A percentile compares a stretch with the other conserved stretches of the same genome.
Conservation (phyloP, 2,888 invertebrate genomes). For the Nomada hirtipes region DNA sequence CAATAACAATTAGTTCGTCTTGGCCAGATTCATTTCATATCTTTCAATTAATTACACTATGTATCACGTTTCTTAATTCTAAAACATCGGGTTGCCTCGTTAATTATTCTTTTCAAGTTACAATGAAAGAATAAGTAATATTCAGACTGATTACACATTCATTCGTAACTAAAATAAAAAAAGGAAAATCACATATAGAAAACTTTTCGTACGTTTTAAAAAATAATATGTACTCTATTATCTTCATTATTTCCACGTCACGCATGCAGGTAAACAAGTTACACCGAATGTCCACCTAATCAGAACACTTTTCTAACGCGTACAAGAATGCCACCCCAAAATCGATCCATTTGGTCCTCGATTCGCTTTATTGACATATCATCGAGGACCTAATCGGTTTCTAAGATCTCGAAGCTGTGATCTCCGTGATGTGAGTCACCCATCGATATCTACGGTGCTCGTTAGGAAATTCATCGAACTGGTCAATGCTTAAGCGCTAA, state of each 20-base stretch:
- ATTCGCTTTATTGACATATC: conserved; percentile 47
- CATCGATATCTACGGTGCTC: conserved; percentile 31
- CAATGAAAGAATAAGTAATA: not conserved
- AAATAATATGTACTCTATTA: not conserved
- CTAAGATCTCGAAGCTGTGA: conserved; percentile 34
- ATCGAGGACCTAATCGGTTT: conserved; percentile 37
- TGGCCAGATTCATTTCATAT: not conserved
- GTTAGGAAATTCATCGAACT: conserved; percentile 53
- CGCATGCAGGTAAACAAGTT: not conserved
- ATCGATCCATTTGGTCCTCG: not conserved
- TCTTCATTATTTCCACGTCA: not conserved
- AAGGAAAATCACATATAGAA: too few species aligned
- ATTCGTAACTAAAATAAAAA: not conserved
- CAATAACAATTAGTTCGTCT: not conserved
- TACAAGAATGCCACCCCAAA: too few species aligned
- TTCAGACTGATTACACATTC: too few species aligned
- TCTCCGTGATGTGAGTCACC: conserved; percentile 54
- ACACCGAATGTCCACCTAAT: not conserved
- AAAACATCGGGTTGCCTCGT: not conserved
- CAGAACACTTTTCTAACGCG: not conserved
- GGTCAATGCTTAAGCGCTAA: conserved; percentile 48
- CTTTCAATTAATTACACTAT: not conserved
- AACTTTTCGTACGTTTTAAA: not conserved
- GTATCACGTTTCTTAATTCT: not conserved
- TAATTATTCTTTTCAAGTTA: not conserved